Evolutionary conservation across 1,140 invertebrate species (phyloP).

Genomic region (Adelges cooleyi): DNA sequence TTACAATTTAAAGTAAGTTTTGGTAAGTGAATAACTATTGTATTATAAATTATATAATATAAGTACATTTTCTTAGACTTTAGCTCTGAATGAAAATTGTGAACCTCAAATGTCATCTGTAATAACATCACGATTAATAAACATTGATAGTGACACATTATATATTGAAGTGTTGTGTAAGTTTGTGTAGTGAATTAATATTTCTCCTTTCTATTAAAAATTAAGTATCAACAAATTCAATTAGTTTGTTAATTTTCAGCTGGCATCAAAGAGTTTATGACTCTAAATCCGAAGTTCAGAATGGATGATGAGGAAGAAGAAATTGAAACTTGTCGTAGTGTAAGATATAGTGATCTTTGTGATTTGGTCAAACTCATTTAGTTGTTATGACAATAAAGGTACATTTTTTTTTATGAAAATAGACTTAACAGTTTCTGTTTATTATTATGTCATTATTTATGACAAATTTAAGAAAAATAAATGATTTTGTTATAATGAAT

Average conservation of each 20-base stretch:
- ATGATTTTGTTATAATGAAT: no score
- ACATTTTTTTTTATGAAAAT: no score
- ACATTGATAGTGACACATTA: neutral
- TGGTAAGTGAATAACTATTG: no score
- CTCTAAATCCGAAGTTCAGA: neutral
- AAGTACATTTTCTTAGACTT: no score
- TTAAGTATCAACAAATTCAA: neutral
- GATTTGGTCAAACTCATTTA: slow-evolving; percentile 5
- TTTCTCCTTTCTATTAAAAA: neutral
- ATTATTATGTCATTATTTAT: no score
- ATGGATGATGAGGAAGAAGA: neutral
- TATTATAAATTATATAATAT: no score
- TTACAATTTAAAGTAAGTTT: slow-evolving; percentile 20
- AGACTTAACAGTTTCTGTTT: no score
- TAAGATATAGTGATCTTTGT: slow-evolving; percentile 2
- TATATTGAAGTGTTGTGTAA: slow-evolving; percentile 12
- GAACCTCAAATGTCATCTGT: neutral
- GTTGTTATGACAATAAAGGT: no score
- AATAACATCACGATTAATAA: slow-evolving; percentile 4
- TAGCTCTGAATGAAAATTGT: slow-evolving; percentile 4
- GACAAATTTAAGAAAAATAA: no score
- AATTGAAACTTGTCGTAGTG: neutral
- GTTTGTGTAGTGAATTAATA: neutral
- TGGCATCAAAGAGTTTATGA: slow-evolving; percentile 2
- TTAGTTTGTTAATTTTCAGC: neutral